Percentiles rank a stretch among this genome's conserved stretches.
phyloP scores from a whole-genome alignment of 2,888 invertebrate genomes.

The Cerceris ruficornis region DNA sequence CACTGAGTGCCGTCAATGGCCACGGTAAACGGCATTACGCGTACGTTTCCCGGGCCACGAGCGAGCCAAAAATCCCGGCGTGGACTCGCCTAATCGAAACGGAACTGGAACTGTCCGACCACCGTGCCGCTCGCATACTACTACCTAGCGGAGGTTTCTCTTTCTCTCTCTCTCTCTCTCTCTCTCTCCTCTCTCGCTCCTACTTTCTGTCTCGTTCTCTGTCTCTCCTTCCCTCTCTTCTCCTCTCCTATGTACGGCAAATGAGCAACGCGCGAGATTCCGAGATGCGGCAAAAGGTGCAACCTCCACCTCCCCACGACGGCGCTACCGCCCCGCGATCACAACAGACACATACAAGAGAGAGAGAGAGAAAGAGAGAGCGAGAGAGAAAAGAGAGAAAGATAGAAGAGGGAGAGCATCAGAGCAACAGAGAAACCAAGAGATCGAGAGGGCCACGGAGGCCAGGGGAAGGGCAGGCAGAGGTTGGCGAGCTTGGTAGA shows the following conservation, averaged over 20 bases:
- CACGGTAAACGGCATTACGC: slow-evolving; percentile 68
- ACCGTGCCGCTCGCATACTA: slow-evolving; percentile 72
- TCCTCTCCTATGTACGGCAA: slow-evolving; percentile 68
- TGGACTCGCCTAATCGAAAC: slow-evolving; percentile 75
- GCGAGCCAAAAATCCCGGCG: slow-evolving; percentile 64
- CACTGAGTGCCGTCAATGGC: slow-evolving; percentile 68
- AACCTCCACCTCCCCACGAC: slow-evolving; percentile 67
- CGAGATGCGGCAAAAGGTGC: slow-evolving; percentile 78
- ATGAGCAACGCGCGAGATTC: slow-evolving; percentile 76
- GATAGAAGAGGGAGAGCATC: slow-evolving; percentile 33
- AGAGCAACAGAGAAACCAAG: slow-evolving; percentile 27
- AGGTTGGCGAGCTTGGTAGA: slow-evolving; percentile 63
- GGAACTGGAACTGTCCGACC: slow-evolving; percentile 75
- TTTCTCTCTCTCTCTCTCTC: slow-evolving; percentile 56
- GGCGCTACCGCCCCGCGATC: slow-evolving; percentile 62
- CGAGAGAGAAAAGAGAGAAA: slow-evolving; percentile 43
- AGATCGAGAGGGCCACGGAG: slow-evolving; percentile 45
- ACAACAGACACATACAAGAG: slow-evolving; percentile 58
- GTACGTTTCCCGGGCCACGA: slow-evolving; percentile 57
- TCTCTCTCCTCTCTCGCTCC: slow-evolving; percentile 35
- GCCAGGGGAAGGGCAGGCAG: slow-evolving; percentile 47
- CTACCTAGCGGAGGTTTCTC: slow-evolving; percentile 65
- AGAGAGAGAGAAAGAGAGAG: slow-evolving; percentile 33
- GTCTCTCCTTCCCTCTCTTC: slow-evolving; percentile 40
- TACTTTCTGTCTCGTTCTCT: slow-evolving; percentile 29